These are phyloP conservation scores for Pica pica DNA, from an alignment of 2,113 vertebrate species.

Conservation along the genomic window DNA sequence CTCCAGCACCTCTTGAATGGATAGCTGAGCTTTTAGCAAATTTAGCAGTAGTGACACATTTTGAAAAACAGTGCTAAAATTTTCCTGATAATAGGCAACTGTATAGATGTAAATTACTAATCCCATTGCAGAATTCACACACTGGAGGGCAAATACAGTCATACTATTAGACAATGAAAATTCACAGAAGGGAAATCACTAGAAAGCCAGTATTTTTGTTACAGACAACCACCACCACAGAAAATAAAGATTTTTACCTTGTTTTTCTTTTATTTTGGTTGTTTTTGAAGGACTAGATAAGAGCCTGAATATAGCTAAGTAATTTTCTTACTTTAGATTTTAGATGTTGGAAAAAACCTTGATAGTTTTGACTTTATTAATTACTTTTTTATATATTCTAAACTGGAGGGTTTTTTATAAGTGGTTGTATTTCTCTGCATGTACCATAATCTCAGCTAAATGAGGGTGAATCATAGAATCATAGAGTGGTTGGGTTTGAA, in stretches of 20 bases:
- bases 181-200: not conserved
- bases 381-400: not conserved
- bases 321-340: not conserved
- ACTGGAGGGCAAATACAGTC: not conserved
- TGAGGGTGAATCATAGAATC: not conserved
- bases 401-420: not conserved
- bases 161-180: not conserved
- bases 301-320: not conserved
- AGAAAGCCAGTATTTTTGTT: not conserved
- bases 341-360: not conserved
- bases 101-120: not conserved
- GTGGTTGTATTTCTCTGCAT: not conserved
- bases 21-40: not conserved
- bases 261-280: accelerated
- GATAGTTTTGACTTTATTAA: not conserved
- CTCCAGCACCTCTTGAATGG: not conserved
- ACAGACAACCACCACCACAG: not conserved
- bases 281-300: not conserved
- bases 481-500: not conserved
- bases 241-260: not conserved
- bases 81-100: not conserved
- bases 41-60: not conserved
- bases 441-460: not conserved
- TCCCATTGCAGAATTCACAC: not conserved
- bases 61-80: not conserved